Base-by-base conservation (phyloP, 2,797 vertebrate genomes). In the Xiphorhynchus erythropygius region DNA sequence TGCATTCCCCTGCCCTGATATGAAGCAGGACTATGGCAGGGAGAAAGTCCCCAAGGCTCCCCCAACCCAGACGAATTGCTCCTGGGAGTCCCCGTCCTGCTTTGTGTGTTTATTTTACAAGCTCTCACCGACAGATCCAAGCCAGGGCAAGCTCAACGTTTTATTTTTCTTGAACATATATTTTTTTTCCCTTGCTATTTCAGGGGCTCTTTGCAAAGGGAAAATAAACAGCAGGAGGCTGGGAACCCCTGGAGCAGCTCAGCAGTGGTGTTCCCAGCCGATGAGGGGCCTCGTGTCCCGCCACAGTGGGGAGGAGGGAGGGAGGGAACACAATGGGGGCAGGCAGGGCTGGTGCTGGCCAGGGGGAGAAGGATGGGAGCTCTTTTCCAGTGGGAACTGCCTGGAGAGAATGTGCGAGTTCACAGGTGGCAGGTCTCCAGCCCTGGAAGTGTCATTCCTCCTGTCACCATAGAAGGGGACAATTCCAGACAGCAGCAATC, bases 211-310 rank as follows among this genome's bases (percentile, higher is more conserved):
- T 95, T 96, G 73, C 46, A 49, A 75, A 95, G 91, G 76, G 87
- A 96, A 97, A 96, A 96, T 94, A 96, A 97, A 96, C 95, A 96
- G 84, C 33, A 1, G 76, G 93, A 95, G 93, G 50, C 96, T 93
- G 87, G 65, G 81, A 91, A 89, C 71, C 74, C 74, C 86, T 0
- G 18, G 71, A 70, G 87, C 47, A 39, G 71, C 86, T 82, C 19
- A 0, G 47, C 44, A 82, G 67, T 2, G 0, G 47, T 74, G 87
- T 68, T 95, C 85, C 91, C 95, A 94, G 89, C 71, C 86, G 83
- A 78, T 12, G 4, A 75, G 92, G 71, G 88, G 87, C 91, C 71
- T 84, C 19, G 0, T 1, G 2, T 82, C 78, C 59, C 0, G 8
- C 33, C 1, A 18, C 13, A 39, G 39, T 39, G 18, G 24, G 44